A percentile compares a stretch with the other conserved stretches of the same genome.
Evolutionary conservation across 2,797 vertebrate species (phyloP).

Genomic region (Sebastes kiyomatsui): DNA sequence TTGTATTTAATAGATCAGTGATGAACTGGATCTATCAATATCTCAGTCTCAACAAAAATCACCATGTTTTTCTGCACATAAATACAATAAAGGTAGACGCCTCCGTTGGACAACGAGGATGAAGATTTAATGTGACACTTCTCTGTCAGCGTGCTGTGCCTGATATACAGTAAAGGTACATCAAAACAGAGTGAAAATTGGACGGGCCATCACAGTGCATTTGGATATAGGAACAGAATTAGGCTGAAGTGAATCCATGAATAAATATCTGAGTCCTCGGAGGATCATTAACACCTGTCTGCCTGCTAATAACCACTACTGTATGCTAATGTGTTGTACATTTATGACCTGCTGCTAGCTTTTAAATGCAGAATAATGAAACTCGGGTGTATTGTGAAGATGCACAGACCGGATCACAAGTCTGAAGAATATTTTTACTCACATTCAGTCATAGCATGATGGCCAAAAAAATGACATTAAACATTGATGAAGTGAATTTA

Average conservation of each 20-base stretch:
- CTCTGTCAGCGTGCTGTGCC: slow-evolving; percentile 31
- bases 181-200: slow-evolving; percentile 45
- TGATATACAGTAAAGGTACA: slow-evolving; percentile 43
- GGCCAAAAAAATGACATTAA: slow-evolving; percentile 51
- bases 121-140: slow-evolving; percentile 61
- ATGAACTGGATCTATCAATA: slow-evolving; percentile 41
- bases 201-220: slow-evolving; percentile 46
- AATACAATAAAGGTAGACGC: slow-evolving; percentile 26
- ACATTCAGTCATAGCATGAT: slow-evolving; percentile 32
- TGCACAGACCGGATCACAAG: slow-evolving; percentile 39
- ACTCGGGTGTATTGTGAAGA: slow-evolving; percentile 51
- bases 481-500: slow-evolving; percentile 61
- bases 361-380: slow-evolving; percentile 68
- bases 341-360: slow-evolving; percentile 50
- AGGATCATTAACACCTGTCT: slow-evolving; percentile 77
- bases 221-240: slow-evolving; percentile 56
- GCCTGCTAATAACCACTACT: slow-evolving; percentile 51
- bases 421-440: slow-evolving; percentile 49
- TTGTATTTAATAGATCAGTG: slow-evolving; percentile 13
- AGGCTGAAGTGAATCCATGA: slow-evolving; percentile 68
- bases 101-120: slow-evolving; percentile 42
- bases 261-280: slow-evolving; percentile 70
- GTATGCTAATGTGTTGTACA: slow-evolving; percentile 65
- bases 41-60: background rate
- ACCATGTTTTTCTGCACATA: slow-evolving; percentile 1